Evolutionary conservation across 2,113 vertebrate species (phyloP).

Genomic region (Passer montanus): DNA sequence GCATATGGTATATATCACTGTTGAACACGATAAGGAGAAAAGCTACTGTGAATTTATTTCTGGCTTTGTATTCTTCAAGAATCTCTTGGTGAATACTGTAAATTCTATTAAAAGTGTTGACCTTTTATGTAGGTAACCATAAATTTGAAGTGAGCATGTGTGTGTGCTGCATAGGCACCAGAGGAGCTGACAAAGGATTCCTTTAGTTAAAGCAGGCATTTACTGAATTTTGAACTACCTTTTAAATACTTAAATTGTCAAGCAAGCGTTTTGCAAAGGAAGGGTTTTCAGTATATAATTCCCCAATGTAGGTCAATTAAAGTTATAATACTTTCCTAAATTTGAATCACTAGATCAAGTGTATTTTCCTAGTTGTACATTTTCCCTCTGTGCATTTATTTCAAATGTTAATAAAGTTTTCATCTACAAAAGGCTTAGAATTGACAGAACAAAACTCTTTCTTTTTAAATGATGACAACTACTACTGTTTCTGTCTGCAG

Average conservation of each 20-base stretch:
- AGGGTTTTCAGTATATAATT: constrained; percentile 22
- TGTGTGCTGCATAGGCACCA: background rate
- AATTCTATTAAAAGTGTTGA: constrained; percentile 18
- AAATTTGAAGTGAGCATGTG: background rate
- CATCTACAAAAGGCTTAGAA: constrained; percentile 66
- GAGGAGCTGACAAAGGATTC: constrained; percentile 14
- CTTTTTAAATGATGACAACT: constrained; percentile 69
- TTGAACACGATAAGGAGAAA: background rate
- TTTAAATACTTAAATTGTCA: constrained; percentile 59
- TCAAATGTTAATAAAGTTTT: constrained; percentile 77
- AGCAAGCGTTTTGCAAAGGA: constrained; percentile 12
- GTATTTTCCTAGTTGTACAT: constrained; percentile 13
- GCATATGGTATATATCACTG: background rate
- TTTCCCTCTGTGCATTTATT: constrained; percentile 58
- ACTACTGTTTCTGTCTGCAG: constrained; percentile 85
- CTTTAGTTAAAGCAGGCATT: constrained; percentile 16
- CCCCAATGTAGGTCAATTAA: constrained; percentile 59
- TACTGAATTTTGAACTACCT: constrained; percentile 16
- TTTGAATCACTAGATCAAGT: constrained; percentile 41
- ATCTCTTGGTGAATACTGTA: constrained; percentile 9
- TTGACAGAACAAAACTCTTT: constrained; percentile 75
- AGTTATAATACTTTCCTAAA: constrained; percentile 36
- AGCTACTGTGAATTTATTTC: constrained; percentile 16
- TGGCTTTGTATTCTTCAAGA: background rate
- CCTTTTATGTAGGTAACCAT: background rate